Evolutionary conservation across 2,888 invertebrate genomes (phyloP), one percentile per base, ranked within the genome.

Genomic region (Epistrophella euchroma): DNA sequence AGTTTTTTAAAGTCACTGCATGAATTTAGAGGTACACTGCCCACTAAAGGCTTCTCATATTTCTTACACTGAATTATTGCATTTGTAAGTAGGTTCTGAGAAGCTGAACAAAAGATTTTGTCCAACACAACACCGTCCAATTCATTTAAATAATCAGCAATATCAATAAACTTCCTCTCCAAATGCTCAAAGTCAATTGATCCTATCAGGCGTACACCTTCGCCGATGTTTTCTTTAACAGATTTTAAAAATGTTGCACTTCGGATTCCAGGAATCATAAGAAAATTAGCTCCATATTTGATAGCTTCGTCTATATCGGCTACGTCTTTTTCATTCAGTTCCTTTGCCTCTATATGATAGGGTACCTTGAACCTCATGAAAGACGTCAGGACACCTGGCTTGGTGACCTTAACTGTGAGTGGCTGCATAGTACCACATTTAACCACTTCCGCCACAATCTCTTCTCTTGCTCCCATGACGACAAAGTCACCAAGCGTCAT

Each of bases 351-450:
- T 9, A 85, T 56, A n/a, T 88, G 90, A 32, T 89, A 89, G 0
- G 92, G 92, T n/a, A 92, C 50, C 25, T 90, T 89, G 22, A 92
- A 86, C 2, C 89, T 90, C 74, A 91, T 91, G 58, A 91, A 92
- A 0, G 92, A 92, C 22, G 89, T 68, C n/a, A 92, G 40, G 11
- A 89, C 52, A 0, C 91, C 91, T 3, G 89, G 88, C 68, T 89
- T 89, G 9, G 88, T 88, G 7, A 92, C 89, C 58, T 89, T 66
- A 2, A 92, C 88, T 0, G 91, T 90, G 7, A 92, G 32, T 43
- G 82, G 81, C 0, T 56, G 43, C 15, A 76, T 78, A 2, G 22
- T 6, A 4, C 78, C 35, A 15, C 89, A 90, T 88, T 92, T 92
- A 0, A 91, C 68, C 9, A 89, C 86, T 55, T 71, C 75, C 7